Evolutionary conservation across 2,888 invertebrate genomes (phyloP), one percentile per base, ranked within the genome.

Genomic region (Mystacides longicornis): DNA sequence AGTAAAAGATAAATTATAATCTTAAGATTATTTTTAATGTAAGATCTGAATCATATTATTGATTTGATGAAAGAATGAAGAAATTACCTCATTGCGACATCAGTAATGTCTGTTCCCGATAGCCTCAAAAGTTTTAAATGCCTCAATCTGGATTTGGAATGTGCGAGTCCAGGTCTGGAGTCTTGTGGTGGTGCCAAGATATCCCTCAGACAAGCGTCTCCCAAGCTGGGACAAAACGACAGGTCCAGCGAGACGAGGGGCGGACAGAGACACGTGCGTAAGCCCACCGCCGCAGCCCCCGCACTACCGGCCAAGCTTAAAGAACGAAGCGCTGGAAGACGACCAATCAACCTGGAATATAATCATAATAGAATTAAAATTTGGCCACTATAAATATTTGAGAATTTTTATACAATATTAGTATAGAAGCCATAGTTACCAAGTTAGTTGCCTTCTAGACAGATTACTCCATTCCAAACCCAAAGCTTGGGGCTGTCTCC

Each of bases 21-120:
- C n/a, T n/a, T n/a, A n/a, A n/a, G n/a, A n/a, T n/a, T n/a, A n/a
- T n/a, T n/a, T n/a, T n/a, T n/a, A n/a, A n/a, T n/a, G n/a, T n/a
- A n/a, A n/a, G n/a, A n/a, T 7, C 21, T 11, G 11, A 16, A 14
- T 7, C 7, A 43, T 43, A 75, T 72, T 55, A 74, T 21, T 51
- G 5, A 2, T 2, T 19, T 11, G 3, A 46, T 52, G n/a, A 51
- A 7, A 14, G 7, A 46, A 46, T 20, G 27, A 49, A 20, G 22
- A n/a, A n/a, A 16, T 46, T 16, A 77, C 66, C 77, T 64, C 70
- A 92, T 77, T 0, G 90, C 84, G n/a, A 91, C 86, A 68, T 95
- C 95, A 0, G 92, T 89, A 60, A 96, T 83, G 65, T 93, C 93
- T 0, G 93, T 93, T 11, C 94, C 94, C 21, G 91, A 87, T 52